Evolutionary conservation across 2,888 invertebrate species (phyloP).

Genomic region (Spodoptera exigua): DNA sequence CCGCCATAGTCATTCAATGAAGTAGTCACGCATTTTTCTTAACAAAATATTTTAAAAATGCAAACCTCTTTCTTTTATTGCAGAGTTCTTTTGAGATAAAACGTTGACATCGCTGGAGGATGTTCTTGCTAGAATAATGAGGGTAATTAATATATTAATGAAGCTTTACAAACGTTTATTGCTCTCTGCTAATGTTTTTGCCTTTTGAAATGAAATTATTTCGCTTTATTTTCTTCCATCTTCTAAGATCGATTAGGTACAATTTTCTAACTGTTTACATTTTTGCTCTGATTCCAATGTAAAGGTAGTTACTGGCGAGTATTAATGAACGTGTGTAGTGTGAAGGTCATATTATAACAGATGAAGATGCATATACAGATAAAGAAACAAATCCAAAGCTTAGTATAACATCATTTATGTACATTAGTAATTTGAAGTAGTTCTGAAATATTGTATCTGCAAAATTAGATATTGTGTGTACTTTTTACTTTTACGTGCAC

Average conservation of each 20-base stretch:
- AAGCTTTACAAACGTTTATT: slow-evolving; percentile 30
- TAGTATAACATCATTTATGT: no score
- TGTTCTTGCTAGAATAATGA: slow-evolving; percentile 29
- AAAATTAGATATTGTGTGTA: no score
- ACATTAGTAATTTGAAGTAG: no score
- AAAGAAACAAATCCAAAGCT: no score
- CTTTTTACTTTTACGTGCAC: no score
- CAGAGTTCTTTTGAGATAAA: slow-evolving; percentile 25
- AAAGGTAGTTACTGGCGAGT: no score
- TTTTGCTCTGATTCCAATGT: no score
- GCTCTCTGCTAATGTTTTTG: slow-evolving; percentile 1
- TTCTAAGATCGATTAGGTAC: neutral
- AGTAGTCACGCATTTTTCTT: slow-evolving; percentile 29
- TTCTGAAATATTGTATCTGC: no score
- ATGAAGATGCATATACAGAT: no score
- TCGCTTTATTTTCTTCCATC: neutral
- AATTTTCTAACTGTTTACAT: no score
- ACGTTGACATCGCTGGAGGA: slow-evolving; percentile 32
- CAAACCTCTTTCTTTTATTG: slow-evolving; percentile 20
- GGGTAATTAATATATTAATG: slow-evolving; percentile 41
- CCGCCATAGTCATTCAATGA: slow-evolving; percentile 20
- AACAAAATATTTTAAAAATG: slow-evolving; percentile 21
- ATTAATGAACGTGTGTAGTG: no score
- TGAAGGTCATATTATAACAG: no score
- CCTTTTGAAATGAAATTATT: neutral